Base-by-base conservation (phyloP, 1,140 invertebrate genomes). In the Batillaria attramentaria region DNA sequence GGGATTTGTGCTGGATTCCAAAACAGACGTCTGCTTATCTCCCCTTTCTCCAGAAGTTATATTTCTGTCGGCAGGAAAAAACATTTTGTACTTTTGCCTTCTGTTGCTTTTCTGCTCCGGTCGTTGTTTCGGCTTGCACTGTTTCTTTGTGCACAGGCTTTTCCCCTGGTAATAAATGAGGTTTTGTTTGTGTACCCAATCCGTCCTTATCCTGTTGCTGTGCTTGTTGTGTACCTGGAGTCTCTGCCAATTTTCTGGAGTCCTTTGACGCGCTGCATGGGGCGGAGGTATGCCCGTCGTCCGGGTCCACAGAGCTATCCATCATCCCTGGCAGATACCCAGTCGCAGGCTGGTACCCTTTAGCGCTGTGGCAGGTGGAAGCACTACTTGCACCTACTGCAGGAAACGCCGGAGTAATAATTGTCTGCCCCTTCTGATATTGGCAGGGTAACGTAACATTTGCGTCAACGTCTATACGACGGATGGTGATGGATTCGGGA, bases 381-480 rank as follows among this genome's bases (percentile, higher is more conserved):
- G 20, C 33, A 41, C 18, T 41, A 69, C 2, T 18, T n/a, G 3
- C 42, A 42, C 24, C 42, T 31, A 42, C 4, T 24, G 28, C 41
- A 70, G 68, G n/a, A 31, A 13, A 8, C 37, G 66, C 8, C 66
- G 10, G 6, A 24, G 13, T 70, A 18, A 5, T 70, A 16, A 28
- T 24, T 70, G 39, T 46, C 66, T 42, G 20, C 68, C 68, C 68
- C 41, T n/a, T 46, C 24, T 60, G 31, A 20, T 10, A 4, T 28
- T 20, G 20, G 8, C 24, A 28, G 68, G 73, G 73, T 18, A 75
- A 50, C 33, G 54, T 60, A 10, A 75, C 73, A 42, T 42, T 75
- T 10, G 57, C 73, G n/a, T 62, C 73, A 8, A 62, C 39, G 31
- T 75, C 73, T n/a, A 75, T 57, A n/a, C 73, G 35, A 42, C 73